A percentile compares a stretch with the other conserved stretches of the same genome.
These are phyloP conservation scores for Galeopsomyia nigrocyanea DNA, from an alignment of 2,888 invertebrate species.

Conservation along the genomic window DNA sequence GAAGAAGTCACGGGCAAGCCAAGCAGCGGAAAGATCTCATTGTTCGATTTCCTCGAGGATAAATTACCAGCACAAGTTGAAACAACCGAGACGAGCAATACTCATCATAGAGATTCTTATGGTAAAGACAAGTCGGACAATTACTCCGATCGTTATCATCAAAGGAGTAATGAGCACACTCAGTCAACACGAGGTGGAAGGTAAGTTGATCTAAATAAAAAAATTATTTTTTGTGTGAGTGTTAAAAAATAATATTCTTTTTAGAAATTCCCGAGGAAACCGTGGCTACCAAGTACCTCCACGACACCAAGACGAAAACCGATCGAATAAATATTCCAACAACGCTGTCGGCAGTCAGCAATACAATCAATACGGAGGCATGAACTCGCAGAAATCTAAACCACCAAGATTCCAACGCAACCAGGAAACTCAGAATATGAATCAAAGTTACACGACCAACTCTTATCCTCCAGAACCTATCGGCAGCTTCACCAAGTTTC, in stretches of 20 bases:
- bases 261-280: conserved; percentile 57
- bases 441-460: conserved; percentile 52
- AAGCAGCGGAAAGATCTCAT: conserved; percentile 80
- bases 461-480: conserved; percentile 50
- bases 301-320: conserved; percentile 59
- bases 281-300: conserved; percentile 60
- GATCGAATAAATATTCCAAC: conserved; percentile 55
- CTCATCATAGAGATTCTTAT: conserved; percentile 45
- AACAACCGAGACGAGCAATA: conserved; percentile 67
- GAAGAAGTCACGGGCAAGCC: conserved; percentile 78
- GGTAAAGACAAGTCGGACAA: conserved; percentile 55
- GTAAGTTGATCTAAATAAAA: conserved; percentile 48
- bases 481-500: conserved; percentile 47
- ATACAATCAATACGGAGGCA: conserved; percentile 53
- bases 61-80: conserved; percentile 77
- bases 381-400: conserved; percentile 65
- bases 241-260: conserved; percentile 6
- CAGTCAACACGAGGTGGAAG: conserved; percentile 60
- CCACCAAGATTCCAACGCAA: conserved; percentile 75
- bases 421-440: conserved; percentile 61
- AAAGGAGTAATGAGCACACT: conserved; percentile 50
- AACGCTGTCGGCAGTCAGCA: conserved; percentile 48
- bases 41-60: conserved; percentile 87
- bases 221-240: not conserved
- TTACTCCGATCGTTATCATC: conserved; percentile 57